Evolutionary conservation across 2,888 invertebrate species (phyloP).

Genomic region (Platerodrilus igneus): DNA sequence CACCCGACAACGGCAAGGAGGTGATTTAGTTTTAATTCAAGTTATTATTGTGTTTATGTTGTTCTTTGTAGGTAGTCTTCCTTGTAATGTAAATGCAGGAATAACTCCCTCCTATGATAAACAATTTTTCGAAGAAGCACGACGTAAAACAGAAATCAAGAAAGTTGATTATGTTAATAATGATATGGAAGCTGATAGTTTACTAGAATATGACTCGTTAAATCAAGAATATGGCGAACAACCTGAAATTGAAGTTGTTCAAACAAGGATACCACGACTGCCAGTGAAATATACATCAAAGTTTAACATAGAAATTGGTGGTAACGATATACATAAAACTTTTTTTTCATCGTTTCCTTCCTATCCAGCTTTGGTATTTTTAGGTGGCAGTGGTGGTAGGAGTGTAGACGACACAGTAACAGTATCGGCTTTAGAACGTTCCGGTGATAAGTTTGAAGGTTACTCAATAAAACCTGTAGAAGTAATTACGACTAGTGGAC

Average conservation of each 20-base stretch:
- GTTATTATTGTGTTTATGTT: constrained; percentile 2
- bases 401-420: constrained; percentile 25
- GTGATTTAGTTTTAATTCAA: constrained; percentile 36
- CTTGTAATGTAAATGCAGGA: constrained; percentile 45
- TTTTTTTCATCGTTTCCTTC: not conserved
- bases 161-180: constrained; percentile 35
- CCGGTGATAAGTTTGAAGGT: constrained; percentile 28
- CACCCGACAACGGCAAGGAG: constrained; percentile 59
- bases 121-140: constrained; percentile 43
- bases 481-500: constrained; percentile 40
- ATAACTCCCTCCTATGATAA: constrained; percentile 32
- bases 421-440: constrained; percentile 34
- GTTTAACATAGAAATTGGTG: constrained; percentile 18
- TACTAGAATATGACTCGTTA: constrained; percentile 41
- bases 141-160: constrained; percentile 31
- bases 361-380: constrained; percentile 1
- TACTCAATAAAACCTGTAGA: constrained; percentile 25
- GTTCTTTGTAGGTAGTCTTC: constrained; percentile 41
- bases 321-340: constrained; percentile 6
- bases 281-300: constrained; percentile 17
- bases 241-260: constrained; percentile 15
- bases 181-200: constrained; percentile 40
- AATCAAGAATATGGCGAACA: constrained; percentile 36
- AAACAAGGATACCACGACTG: constrained; percentile 19
- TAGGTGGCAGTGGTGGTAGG: constrained; percentile 7